These are phyloP conservation scores for Knipowitschia caucasica DNA, from an alignment of 2,797 vertebrate genomes.

Conservation along the genomic window DNA sequence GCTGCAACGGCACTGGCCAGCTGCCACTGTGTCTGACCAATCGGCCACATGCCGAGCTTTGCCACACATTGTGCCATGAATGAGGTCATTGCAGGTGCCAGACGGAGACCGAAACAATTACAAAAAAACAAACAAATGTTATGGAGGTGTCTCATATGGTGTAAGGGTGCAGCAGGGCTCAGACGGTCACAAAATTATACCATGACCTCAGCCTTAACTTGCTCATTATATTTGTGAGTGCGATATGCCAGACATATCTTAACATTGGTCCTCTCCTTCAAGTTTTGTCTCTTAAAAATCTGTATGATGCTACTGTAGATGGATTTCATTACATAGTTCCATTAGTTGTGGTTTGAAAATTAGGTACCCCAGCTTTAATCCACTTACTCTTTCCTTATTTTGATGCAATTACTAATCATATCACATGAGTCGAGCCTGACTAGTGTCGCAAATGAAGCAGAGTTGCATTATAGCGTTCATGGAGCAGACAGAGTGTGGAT, in stretches of 20 bases:
- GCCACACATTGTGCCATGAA: constrained; percentile 57
- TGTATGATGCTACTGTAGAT: no score
- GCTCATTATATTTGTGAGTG: no score
- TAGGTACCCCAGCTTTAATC: no score
- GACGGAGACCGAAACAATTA: constrained; percentile 20
- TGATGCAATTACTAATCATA: no score
- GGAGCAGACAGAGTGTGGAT: constrained; percentile 20
- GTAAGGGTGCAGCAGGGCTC: neutral
- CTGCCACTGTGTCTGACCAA: constrained; percentile 41
- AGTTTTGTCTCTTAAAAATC: no score
- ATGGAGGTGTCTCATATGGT: constrained; percentile 6
- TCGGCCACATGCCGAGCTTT: constrained; percentile 42
- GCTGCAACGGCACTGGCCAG: constrained; percentile 49
- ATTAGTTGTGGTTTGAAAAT: no score
- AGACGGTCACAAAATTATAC: constrained; percentile 19
- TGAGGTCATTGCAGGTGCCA: constrained; percentile 60
- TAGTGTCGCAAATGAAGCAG: neutral
- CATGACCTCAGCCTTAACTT: constrained; percentile 41
- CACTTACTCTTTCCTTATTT: no score
- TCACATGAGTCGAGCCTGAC: constrained; percentile 18
- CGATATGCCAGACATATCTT: no score
- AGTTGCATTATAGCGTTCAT: constrained; percentile 20
- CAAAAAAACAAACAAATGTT: constrained; percentile 33
- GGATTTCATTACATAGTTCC: no score
- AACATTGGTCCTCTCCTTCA: no score